Base-by-base conservation (phyloP, 2,888 invertebrate genomes). In the Heliconius charithonia region DNA sequence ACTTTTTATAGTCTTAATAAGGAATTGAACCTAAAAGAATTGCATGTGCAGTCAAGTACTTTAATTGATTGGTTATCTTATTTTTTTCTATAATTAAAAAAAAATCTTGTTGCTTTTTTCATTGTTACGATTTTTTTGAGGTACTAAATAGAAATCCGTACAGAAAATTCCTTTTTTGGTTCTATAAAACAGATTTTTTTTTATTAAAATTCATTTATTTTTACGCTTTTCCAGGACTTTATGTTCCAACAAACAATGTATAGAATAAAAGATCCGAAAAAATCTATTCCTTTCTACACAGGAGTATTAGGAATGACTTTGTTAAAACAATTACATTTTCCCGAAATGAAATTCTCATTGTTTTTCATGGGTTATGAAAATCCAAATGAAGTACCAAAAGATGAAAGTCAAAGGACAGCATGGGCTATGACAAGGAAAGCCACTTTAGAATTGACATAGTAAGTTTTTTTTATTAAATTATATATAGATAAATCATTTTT, bases 191-290 rank as follows among this genome's bases (percentile, higher is more conserved):
- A 51, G 51, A 6, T 32, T 32, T 32, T 32, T n/a, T 32, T 32
- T 32, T 0, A 51, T 19, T 51, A 59, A 59, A n/a, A n/a, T 45
- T 45, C 7, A 0, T 22, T 59, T 59, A 59, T n/a, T n/a, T 59
- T 63, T 27, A 7, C 12, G 9, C 12, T 13, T 37, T 92, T 92
- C 73, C 92, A 98, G 97, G 98, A 98, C 79, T 99, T 98, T 90
- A 96, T 99, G 84, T 97, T 99, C 93, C 99, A 99, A 95, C 99
- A 99, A 95, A 99, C 99, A 0, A 99, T 99, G 99, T 97, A 97
- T 89, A 96, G 99, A 59, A 98, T 99, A 82, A 99, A 99, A 89
- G 98, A 99, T 89, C 99, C 99, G 0, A 96, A 96, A 81, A 96
- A 96, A 83, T 97, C 98, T 0, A 92, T 99, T 71, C 97, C 98